Evolutionary conservation across 2,113 vertebrate species (phyloP).

Genomic region (Sylvietta virens): DNA sequence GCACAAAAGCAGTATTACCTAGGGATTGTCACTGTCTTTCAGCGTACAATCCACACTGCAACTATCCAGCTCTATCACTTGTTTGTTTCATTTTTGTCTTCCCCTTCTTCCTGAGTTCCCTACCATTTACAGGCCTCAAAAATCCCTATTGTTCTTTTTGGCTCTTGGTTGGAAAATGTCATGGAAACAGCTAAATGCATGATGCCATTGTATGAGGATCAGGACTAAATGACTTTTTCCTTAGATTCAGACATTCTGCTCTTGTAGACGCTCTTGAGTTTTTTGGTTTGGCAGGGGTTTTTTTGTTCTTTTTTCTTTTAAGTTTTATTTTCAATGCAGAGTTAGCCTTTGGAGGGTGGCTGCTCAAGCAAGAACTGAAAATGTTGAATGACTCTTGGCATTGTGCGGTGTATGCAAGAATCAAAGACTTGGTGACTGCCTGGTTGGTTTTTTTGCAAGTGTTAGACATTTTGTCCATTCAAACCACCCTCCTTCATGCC

Average conservation of each 20-base stretch:
- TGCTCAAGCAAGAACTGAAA: background rate
- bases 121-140: background rate
- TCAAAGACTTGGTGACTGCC: background rate
- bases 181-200: background rate
- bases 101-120: background rate
- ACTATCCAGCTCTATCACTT: background rate
- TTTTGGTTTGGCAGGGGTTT: background rate
- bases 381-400: background rate
- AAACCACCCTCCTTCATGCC: background rate
- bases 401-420: background rate
- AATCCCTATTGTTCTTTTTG: background rate
- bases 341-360: background rate
- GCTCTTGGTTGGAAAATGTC: background rate
- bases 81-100: background rate
- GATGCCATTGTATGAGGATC: background rate
- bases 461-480: background rate
- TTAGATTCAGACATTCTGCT: background rate
- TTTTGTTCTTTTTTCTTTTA: background rate
- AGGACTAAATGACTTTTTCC: background rate
- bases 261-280: background rate
- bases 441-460: background rate
- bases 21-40: background rate
- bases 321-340: background rate
- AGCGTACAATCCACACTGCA: fast-evolving
- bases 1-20: background rate